These are phyloP conservation scores for Musca vetustissima DNA, from an alignment of 1,140 invertebrate species.

Conservation along the genomic window DNA sequence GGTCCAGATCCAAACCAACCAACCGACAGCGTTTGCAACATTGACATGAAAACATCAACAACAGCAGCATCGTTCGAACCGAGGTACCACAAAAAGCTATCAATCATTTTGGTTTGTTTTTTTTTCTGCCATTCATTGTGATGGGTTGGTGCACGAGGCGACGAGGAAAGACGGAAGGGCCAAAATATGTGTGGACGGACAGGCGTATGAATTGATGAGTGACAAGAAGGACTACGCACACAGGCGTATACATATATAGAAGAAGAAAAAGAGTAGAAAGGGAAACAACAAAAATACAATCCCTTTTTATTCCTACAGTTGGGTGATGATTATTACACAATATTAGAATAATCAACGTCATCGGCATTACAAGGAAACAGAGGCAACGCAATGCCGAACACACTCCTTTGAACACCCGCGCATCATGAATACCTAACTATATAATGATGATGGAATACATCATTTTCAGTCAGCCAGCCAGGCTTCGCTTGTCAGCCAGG, in stretches of 20 bases:
- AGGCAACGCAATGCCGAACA: not conserved
- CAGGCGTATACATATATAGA: not conserved
- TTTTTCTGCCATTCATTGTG: not conserved
- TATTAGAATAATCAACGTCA: constrained; percentile 32
- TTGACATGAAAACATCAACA: constrained; percentile 6
- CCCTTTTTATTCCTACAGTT: not conserved
- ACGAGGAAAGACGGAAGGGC: not conserved
- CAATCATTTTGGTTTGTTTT: constrained; percentile 29
- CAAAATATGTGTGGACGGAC: not conserved
- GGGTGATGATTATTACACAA: constrained; percentile 10
- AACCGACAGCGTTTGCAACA: constrained; percentile 2
- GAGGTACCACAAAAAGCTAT: constrained; percentile 24
- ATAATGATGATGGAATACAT: constrained; percentile 5
- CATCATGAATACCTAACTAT: too few species aligned
- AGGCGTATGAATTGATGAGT: not conserved
- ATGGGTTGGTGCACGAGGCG: not conserved
- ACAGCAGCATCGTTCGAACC: not conserved
- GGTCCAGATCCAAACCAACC: constrained; percentile 14
- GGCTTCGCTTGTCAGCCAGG: not conserved
- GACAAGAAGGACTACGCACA: not conserved
- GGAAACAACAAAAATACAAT: not conserved
- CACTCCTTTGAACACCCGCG: not conserved
- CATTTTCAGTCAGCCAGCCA: not conserved
- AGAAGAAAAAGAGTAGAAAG: not conserved
- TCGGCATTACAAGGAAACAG: constrained; percentile 11